Evolutionary conservation across 2,113 vertebrate species (phyloP), one percentile per base, ranked within the genome.

Genomic region (Rana temporaria): DNA sequence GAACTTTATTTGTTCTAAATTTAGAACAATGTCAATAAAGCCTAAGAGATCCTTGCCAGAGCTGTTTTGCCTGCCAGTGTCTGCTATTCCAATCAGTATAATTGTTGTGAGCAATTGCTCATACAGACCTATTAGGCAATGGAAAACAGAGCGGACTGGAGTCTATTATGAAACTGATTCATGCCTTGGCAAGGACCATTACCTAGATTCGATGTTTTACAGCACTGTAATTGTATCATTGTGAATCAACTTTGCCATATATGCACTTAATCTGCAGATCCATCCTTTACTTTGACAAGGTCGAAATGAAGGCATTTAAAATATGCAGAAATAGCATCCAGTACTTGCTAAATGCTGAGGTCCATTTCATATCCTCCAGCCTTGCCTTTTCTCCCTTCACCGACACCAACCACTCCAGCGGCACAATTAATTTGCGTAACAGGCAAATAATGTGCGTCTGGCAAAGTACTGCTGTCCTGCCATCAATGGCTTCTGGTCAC

Each of bases 91-190:
- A 86, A 92, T 93, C 89, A 84, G 82, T 87, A 91, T 92, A 94
- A 93, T 84, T 81, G 70, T 94, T 91, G 91, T 92, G 92, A 93
- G 86, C 88, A 90, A 94, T 92, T 91, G 90, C 91, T 93, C 93
- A 92, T 87, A 88, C 88, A 91, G 90, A 92, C 89, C 90, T 93
- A 92, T 94, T 93, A 94, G 90, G 91, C 90, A 93, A 95, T 94
- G 94, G 94, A 94, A 94, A 94, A 92, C 90, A 89, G 87, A 91
- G 75, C 88, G 88, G 88, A 86, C 85, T 89, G 90, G 85, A 86
- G 89, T 91, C 91, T 78, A 8, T 89, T 81, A 81, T 88, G 86
- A 85, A 88, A 89, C 91, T 94, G 93, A 95, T 92, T 95, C 93
- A 94, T 91, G 90, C 82, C 87, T 92, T 94, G 93, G 94, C 92